phyloP scores from a whole-genome alignment of 2,888 invertebrate species.

The Periphyllus acericola region DNA sequence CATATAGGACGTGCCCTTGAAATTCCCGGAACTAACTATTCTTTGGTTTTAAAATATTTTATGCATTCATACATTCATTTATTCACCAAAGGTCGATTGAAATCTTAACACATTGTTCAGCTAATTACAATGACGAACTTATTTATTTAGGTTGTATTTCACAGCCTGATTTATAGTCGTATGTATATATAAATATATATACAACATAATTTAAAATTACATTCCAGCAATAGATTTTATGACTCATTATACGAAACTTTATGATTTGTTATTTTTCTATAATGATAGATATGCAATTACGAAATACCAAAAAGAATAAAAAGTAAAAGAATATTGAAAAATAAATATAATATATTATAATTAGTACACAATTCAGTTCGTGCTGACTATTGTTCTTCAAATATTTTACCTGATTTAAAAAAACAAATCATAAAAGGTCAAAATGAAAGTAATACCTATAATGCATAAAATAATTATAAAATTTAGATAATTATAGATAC shows the following conservation, averaged over 20 bases:
- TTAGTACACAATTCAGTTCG: not conserved
- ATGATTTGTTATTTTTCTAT: not conserved
- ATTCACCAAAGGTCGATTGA: slow-evolving; percentile 21
- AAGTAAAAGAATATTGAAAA: not conserved
- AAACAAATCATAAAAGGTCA: not conserved
- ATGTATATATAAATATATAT: not conserved
- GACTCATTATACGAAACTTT: not conserved
- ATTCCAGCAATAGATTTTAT: not conserved
- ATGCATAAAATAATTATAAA: not conserved
- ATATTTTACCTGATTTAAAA: not conserved
- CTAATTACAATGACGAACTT: slow-evolving; percentile 29
- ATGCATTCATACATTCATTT: slow-evolving; percentile 25
- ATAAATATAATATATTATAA: not conserved
- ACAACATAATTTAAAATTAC: not conserved
- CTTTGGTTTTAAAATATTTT: not conserved
- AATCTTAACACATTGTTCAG: slow-evolving; percentile 24
- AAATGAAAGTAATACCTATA: not conserved
- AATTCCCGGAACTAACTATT: slow-evolving; percentile 26
- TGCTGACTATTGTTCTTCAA: not conserved
- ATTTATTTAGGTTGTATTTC: not conserved
- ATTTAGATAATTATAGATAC: not conserved
- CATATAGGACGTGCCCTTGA: slow-evolving; percentile 33
- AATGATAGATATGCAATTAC: not conserved
- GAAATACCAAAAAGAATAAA: too few relatives aligned
- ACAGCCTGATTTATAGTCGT: not conserved